These are phyloP conservation scores for Aethes cnicana DNA, from an alignment of 2,888 invertebrate genomes.

Conservation along the genomic window DNA sequence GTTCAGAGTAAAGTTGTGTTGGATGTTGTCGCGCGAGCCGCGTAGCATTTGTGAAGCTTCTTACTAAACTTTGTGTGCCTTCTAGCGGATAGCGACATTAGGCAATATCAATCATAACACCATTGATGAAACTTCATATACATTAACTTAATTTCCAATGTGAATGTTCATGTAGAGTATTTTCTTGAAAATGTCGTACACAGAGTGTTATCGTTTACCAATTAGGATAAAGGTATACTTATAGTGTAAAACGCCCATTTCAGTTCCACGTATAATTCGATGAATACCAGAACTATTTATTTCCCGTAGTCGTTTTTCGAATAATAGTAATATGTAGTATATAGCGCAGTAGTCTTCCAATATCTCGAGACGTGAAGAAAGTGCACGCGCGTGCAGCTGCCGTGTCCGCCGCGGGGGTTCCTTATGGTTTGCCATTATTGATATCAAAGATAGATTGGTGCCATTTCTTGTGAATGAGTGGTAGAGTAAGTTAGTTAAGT, in stretches of 20 bases:
- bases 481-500: conserved; percentile 80
- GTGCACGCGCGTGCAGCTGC: conserved; percentile 51
- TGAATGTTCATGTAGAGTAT: conserved; percentile 47
- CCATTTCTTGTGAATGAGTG: conserved; percentile 81
- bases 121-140: conserved; percentile 55
- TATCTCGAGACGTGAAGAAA: conserved; percentile 66
- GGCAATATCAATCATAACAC: conserved; percentile 74
- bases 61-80: conserved; percentile 82
- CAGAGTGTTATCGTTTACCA: conserved; percentile 53
- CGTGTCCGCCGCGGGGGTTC: conserved; percentile 75
- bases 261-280: conserved; percentile 52
- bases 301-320: conserved; percentile 61
- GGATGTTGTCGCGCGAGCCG: conserved; percentile 55
- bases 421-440: conserved; percentile 81
- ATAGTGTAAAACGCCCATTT: conserved; percentile 46
- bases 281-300: conserved; percentile 49
- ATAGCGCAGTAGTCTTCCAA: conserved; percentile 82
- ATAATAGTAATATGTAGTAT: conserved; percentile 73
- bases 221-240: conserved; percentile 49
- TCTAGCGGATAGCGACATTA: conserved; percentile 80
- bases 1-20: conserved; percentile 66
- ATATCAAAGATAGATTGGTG: conserved; percentile 83
- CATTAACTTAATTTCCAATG: conserved; percentile 53
- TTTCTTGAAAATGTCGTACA: conserved; percentile 51
- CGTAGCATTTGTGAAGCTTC: conserved; percentile 76